A percentile compares a stretch with the other conserved stretches of the same genome.
Evolutionary conservation across 2,113 vertebrate genomes (phyloP).

Genomic region (Poeciliopsis retropinna): DNA sequence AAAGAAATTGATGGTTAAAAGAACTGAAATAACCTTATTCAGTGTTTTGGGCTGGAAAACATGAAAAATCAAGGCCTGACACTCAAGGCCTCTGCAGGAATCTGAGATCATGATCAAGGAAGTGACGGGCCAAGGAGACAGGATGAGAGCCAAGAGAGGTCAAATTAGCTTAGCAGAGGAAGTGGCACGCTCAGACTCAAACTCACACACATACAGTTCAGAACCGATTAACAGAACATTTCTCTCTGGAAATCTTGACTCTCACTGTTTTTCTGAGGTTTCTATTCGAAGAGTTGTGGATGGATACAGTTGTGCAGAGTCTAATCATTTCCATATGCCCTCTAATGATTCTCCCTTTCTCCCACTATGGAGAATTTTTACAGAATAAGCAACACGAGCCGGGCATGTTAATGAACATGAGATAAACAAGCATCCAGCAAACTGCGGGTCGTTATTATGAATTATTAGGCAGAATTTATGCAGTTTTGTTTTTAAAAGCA

Average conservation of each 20-base stretch:
- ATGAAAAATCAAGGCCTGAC: conserved; percentile 53
- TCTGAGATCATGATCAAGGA: conserved; percentile 54
- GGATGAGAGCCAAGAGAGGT: conserved; percentile 48
- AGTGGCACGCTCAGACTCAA: conserved; percentile 17
- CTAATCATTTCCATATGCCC: conserved; percentile 66
- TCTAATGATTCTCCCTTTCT: conserved; percentile 60
- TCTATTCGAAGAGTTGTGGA: conserved; percentile 18
- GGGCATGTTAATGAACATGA: conserved; percentile 66
- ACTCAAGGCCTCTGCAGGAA: conserved; percentile 56
- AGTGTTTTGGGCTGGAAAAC: conserved; percentile 21
- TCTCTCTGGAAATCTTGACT: conserved; percentile 36
- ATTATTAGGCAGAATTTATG: conserved; percentile 67
- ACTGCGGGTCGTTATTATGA: conserved; percentile 66
- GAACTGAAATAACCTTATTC: conserved; percentile 3
- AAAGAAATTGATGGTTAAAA: neutral
- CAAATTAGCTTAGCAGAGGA: conserved; percentile 30
- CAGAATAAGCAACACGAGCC: conserved; percentile 48
- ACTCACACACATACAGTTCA: conserved; percentile 5
- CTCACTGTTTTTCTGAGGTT: conserved; percentile 21
- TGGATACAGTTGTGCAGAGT: conserved; percentile 51
- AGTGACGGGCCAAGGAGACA: conserved; percentile 56
- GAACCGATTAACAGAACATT: conserved; percentile 6
- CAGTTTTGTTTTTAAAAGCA: conserved; percentile 63
- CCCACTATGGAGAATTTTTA: conserved; percentile 52
- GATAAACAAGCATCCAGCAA: conserved; percentile 62